Base-by-base conservation (phyloP, 35 echinoderm and acorn worm species). In the Ptychodera flava region DNA sequence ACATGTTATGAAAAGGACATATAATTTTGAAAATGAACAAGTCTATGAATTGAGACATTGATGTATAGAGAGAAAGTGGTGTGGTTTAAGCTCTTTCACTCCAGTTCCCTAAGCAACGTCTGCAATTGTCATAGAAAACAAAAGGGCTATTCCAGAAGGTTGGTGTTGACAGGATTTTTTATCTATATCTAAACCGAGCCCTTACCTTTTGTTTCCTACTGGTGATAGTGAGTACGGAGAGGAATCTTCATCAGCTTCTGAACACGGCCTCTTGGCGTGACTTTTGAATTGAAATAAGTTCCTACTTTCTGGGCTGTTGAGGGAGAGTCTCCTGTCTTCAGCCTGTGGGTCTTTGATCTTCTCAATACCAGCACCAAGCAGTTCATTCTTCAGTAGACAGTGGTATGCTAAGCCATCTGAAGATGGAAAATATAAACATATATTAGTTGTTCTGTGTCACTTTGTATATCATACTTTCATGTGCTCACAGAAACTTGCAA, bases 261-360 rank as follows among this genome's bases (percentile, higher is more conserved):
- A 33, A 35, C 80, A 38, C 29, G 92, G 92, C 82, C 91, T 87
- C 78, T 99, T 89, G 22, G 90, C 88, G 32, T 92, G 88, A 33
- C 94, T 92, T 36, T 89, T 92, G 83, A 92, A 99, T 33, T 89
- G 90, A 79, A 99, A 99, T 0, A 99, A 85, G 52, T 99, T 99
- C 1, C 93, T 81, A 32, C 89, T 92, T 22, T 86, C 95, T 81
- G 91, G 93, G 85, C 93, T 89, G 15, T 90, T 92, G 34, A 90
- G 94, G 14, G 93, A 92, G 90, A 98, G 93, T 27, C 95, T 84
- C 79, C 95, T 79, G 88, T 98, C 95, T 87, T 98, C 95, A 77
- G 92, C 92, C 83, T 98, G 95, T 16, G 95, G 95, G 85, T 98
- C 95, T 80, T 98, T 98, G 78, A 98, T 93, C 27, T 89, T 98